Evolutionary conservation across 2,888 invertebrate species (phyloP).

Genomic region (Lathronympha strigana): DNA sequence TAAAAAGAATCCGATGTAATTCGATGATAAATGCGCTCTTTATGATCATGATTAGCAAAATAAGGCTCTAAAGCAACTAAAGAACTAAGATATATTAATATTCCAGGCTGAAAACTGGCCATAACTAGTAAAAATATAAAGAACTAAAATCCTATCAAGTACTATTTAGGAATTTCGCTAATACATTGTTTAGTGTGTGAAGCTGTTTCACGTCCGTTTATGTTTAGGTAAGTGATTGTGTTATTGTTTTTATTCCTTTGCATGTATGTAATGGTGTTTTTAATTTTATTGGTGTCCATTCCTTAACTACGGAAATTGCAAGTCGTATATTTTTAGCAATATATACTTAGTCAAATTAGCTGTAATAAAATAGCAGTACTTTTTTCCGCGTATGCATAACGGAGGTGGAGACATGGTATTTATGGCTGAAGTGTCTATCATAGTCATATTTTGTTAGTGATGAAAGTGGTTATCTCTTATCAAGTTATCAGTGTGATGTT

Average conservation of each 20-base stretch:
- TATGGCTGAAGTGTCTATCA: slow-evolving; percentile 21
- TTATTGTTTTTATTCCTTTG: slow-evolving; percentile 35
- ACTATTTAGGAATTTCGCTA: slow-evolving; percentile 60
- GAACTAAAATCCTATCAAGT: slow-evolving; percentile 66
- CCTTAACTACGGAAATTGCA: slow-evolving; percentile 39
- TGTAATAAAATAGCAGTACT: neutral
- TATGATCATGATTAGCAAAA: slow-evolving; percentile 84
- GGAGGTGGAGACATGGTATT: neutral
- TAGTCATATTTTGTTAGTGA: slow-evolving; percentile 32
- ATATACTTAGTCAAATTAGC: neutral
- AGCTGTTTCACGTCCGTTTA: slow-evolving; percentile 37
- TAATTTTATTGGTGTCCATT: slow-evolving; percentile 25
- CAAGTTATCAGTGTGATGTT: slow-evolving; percentile 41
- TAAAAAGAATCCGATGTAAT: slow-evolving; percentile 83
- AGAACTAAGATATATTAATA: slow-evolving; percentile 68
- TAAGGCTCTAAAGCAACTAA: slow-evolving; percentile 74
- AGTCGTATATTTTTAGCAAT: slow-evolving; percentile 37
- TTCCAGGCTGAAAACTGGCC: slow-evolving; percentile 66
- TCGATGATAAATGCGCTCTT: slow-evolving; percentile 85
- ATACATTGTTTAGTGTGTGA: slow-evolving; percentile 37
- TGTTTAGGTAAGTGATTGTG: slow-evolving; percentile 40
- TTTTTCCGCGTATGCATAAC: slow-evolving; percentile 1
- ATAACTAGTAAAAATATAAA: slow-evolving; percentile 58
- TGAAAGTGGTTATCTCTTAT: slow-evolving; percentile 41
- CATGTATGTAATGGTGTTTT: slow-evolving; percentile 32